Evolutionary conservation across 2,888 invertebrate species (phyloP).

Genomic region (Bibio marci): DNA sequence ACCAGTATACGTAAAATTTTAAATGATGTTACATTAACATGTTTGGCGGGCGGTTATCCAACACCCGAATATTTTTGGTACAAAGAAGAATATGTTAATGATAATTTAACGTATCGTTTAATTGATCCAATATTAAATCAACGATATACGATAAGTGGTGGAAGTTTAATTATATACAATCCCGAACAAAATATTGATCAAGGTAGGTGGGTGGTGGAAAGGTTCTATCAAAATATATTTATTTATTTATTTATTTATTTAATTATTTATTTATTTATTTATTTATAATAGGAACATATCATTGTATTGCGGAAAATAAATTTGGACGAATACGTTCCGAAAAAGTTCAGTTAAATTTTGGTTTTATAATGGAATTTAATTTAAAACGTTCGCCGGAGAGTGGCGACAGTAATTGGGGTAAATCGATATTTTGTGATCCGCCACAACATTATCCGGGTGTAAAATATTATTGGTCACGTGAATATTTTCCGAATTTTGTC

Average conservation of each 20-base stretch:
- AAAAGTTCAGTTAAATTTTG: slow-evolving; percentile 75
- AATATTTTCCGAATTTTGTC: slow-evolving; percentile 79
- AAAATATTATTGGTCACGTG: slow-evolving; percentile 81
- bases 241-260: no score
- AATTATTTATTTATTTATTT: no score
- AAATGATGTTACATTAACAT: slow-evolving; percentile 63
- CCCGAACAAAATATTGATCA: slow-evolving; percentile 68
- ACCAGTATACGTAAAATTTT: slow-evolving; percentile 46
- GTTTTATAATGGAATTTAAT: slow-evolving; percentile 80
- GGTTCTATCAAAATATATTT: no score
- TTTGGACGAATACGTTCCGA: slow-evolving; percentile 81
- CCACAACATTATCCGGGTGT: slow-evolving; percentile 83
- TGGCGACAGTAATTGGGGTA: slow-evolving; percentile 87
- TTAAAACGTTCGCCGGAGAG: slow-evolving; percentile 66
- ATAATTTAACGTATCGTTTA: slow-evolving; percentile 47
- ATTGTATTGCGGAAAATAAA: slow-evolving; percentile 79
- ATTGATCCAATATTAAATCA: slow-evolving; percentile 61
- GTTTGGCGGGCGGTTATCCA: slow-evolving; percentile 75
- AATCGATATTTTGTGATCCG: slow-evolving; percentile 81
- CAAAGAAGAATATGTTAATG: slow-evolving; percentile 70
- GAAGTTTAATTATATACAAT: slow-evolving; percentile 71
- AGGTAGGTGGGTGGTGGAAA: no score
- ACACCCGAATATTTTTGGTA: slow-evolving; percentile 82
- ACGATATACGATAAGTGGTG: slow-evolving; percentile 78
- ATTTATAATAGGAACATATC: slow-evolving; percentile 84